These are phyloP conservation scores for Drosophila nigromelanica DNA, from an alignment of 1,140 invertebrate genomes.

Conservation along the genomic window DNA sequence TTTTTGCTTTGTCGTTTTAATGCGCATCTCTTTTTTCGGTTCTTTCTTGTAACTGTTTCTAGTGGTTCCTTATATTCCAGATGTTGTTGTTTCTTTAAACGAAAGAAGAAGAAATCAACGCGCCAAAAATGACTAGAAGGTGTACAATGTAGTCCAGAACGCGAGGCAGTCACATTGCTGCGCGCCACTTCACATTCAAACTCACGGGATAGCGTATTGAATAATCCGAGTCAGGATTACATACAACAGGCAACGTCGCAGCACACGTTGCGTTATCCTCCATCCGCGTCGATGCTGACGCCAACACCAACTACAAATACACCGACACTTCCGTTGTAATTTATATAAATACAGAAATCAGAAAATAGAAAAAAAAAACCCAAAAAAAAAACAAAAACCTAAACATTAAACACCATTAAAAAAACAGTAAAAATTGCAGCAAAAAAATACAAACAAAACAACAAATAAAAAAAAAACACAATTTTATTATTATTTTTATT, in stretches of 20 bases:
- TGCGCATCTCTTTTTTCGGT: constrained; percentile 55
- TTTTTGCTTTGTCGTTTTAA: constrained; percentile 84
- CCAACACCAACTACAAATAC: constrained; percentile 84
- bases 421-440: constrained; percentile 39
- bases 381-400: constrained; percentile 28
- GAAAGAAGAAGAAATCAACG: constrained; percentile 96
- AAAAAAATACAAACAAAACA: constrained; percentile 48
- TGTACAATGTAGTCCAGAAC: constrained; percentile 86
- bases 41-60: constrained; percentile 71
- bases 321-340: constrained; percentile 85
- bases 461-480: constrained; percentile 55
- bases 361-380: constrained; percentile 31
- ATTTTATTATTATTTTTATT: constrained; percentile 83
- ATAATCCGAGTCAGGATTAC: constrained; percentile 84
- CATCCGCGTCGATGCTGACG: constrained; percentile 84
- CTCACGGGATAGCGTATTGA: constrained; percentile 87
- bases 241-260: constrained; percentile 84
- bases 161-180: constrained; percentile 88
- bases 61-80: constrained; percentile 86
- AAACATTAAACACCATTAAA: constrained; percentile 51
- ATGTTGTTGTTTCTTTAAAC: constrained; percentile 98
- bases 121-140: constrained; percentile 84
- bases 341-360: constrained; percentile 69
- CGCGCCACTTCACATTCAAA: constrained; percentile 88
- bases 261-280: constrained; percentile 84